phyloP scores from a whole-genome alignment of 2,888 invertebrate species.

The Entomobrya proxima region DNA sequence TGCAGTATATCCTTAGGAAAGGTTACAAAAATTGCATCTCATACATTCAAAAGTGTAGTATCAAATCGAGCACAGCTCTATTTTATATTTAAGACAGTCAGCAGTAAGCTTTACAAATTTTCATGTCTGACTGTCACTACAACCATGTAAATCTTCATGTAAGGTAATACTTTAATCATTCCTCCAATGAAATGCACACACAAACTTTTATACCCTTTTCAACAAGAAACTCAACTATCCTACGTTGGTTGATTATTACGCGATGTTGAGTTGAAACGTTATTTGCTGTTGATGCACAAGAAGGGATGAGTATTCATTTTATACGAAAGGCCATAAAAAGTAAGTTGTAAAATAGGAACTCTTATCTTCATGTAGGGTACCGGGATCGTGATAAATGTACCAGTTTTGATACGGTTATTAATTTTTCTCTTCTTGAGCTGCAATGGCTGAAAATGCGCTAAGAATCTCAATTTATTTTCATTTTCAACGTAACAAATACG shows the following conservation, averaged over 20 bases:
- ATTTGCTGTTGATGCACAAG: neutral
- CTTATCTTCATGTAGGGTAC: neutral
- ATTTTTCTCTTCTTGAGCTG: conserved; percentile 13
- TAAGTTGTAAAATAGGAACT: conserved; percentile 2
- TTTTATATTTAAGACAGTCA: neutral
- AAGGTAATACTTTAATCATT: neutral
- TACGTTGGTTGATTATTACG: neutral
- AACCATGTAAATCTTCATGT: conserved; percentile 16
- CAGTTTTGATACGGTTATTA: conserved; percentile 48
- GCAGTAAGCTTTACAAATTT: conserved; percentile 31
- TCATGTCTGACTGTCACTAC: conserved; percentile 13
- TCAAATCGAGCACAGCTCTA: neutral
- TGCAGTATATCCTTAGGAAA: no score
- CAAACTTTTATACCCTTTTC: neutral
- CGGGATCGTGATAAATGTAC: conserved; percentile 33
- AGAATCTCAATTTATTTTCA: conserved; percentile 49
- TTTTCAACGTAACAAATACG: conserved; percentile 12
- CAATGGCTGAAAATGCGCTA: neutral
- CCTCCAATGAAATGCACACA: neutral
- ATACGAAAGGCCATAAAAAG: neutral
- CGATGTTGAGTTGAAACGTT: no score
- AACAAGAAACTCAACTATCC: neutral
- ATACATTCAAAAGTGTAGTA: neutral
- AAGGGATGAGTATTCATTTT: neutral
- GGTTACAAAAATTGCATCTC: no score